These are phyloP conservation scores for Drosophila pegasa DNA, from an alignment of 2,888 invertebrate species.

Conservation along the genomic window DNA sequence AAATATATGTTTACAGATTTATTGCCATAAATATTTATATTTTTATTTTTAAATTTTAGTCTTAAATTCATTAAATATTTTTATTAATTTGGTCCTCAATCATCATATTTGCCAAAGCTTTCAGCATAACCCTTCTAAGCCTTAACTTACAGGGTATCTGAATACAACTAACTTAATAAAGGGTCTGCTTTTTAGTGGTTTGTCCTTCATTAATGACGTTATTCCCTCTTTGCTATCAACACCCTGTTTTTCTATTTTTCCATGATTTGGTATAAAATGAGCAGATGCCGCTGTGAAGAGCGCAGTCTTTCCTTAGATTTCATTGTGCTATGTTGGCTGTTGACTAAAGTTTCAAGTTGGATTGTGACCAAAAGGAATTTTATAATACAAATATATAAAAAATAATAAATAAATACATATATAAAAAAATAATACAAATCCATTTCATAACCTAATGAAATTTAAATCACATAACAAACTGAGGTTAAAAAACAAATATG, in stretches of 20 bases:
- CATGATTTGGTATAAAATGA: conserved; percentile 51
- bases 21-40: too few species aligned
- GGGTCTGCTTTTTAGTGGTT: conserved; percentile 50
- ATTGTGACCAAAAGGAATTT: background rate
- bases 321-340: too few species aligned
- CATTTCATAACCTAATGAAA: too few species aligned
- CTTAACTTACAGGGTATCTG: conserved; percentile 9
- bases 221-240: conserved; percentile 10
- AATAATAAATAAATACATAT: background rate
- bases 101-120: background rate
- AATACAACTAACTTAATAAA: conserved; percentile 35
- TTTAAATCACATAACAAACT: too few species aligned
- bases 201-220: background rate
- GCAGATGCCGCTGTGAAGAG: conserved; percentile 3
- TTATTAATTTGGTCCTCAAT: background rate
- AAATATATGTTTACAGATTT: too few species aligned
- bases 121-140: background rate
- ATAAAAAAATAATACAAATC: background rate
- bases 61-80: background rate
- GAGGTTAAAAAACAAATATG: too few species aligned
- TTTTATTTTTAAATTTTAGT: too few species aligned
- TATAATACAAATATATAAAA: background rate
- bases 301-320: conserved; percentile 40
- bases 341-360: background rate
- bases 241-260: conserved; percentile 50